Percentiles rank a stretch among this genome's conserved stretches.
Evolutionary conservation across 2,113 vertebrate genomes (phyloP).

Genomic region (Cyphomyrus discorhynchus): DNA sequence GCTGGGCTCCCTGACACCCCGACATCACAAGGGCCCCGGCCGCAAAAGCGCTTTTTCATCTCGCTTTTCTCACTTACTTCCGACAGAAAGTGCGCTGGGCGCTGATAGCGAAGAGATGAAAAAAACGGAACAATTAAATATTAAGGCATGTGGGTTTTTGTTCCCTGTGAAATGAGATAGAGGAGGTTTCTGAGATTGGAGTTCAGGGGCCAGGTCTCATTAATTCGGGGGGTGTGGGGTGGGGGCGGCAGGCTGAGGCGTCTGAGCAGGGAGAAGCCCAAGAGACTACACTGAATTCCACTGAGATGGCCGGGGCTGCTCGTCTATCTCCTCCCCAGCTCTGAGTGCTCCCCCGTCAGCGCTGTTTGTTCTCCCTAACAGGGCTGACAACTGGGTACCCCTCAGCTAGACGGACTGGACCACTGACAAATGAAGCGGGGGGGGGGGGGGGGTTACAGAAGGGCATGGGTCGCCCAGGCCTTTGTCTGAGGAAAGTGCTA

Average conservation of each 20-base stretch:
- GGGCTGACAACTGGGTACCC: neutral
- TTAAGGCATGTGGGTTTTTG: constrained; percentile 86
- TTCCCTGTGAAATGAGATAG: constrained; percentile 74
- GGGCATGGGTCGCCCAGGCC: constrained; percentile 30
- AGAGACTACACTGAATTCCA: constrained; percentile 65
- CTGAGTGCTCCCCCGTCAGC: constrained; percentile 1
- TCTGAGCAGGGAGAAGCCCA: constrained; percentile 73
- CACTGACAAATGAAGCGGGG: constrained; percentile 29
- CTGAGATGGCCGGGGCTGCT: neutral
- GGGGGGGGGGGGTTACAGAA: constrained; percentile 20
- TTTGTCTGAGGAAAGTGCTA: constrained; percentile 45
- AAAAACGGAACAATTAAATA: constrained; percentile 78
- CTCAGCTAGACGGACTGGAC: constrained; percentile 17
- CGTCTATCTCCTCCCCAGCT: neutral
- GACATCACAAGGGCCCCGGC: constrained; percentile 40
- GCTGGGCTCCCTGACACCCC: constrained; percentile 50
- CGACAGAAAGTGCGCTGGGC: constrained; percentile 66
- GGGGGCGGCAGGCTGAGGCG: constrained; percentile 36
- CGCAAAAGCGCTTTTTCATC: constrained; percentile 32
- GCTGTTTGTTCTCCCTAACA: constrained; percentile 43
- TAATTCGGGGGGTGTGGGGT: constrained; percentile 73
- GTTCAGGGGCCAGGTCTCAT: constrained; percentile 78
- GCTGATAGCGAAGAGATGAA: constrained; percentile 86
- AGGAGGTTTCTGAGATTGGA: constrained; percentile 72
- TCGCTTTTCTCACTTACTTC: constrained; percentile 9